Base-by-base conservation (phyloP, 2,797 vertebrate species). In the Sebastes umbrosus region DNA sequence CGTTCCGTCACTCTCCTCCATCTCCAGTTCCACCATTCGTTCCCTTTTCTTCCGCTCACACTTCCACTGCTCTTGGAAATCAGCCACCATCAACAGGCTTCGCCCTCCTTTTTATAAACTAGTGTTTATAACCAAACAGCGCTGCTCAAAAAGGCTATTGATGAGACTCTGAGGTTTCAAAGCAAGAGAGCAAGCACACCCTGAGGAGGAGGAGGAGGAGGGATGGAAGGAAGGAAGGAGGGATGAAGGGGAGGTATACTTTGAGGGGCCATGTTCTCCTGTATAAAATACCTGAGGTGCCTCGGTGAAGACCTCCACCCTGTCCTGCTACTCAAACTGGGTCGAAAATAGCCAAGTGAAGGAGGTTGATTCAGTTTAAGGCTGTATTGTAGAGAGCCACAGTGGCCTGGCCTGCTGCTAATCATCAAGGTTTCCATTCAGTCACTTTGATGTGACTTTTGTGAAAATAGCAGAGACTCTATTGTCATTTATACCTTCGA, bases 131-230 rank as follows among this genome's bases (percentile, higher is more conserved):
- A 67, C 82, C 72, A 91, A 94, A 92, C 77, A 87, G 36, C 12
- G 18, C 12, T 3, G 11, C 77, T 93, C 84, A 93, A 94, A 91
- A 92, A 89, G 89, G 32, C 85, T 79, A 93, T 92, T 94, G 92
- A 93, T 89, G 75, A 84, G 76, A 87, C 36, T 66, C 52, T 3
- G 64, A 66, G 68, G 78, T 87, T 91, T 83, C 75, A 76, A 84
- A 82, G 82, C 43, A 69, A 79, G 24, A 65, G 57, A 29, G 31
- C 25, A 13, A 62, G 71, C 73, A 75, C 22, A 78, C 57, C 36
- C 36, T 3, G 24, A 65, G 57, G 55, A 67, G 8, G n/a, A 80
- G 84, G 3, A 43, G 75, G 81, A 46, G 67, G 66, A 67, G 24
- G 66, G 50, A 73, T 27, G 65, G 34, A 76, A 60, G 77, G 65